Evolutionary conservation across 2,113 vertebrate genomes (phyloP).

Genomic region (Leptobrachium ailaonicum): DNA sequence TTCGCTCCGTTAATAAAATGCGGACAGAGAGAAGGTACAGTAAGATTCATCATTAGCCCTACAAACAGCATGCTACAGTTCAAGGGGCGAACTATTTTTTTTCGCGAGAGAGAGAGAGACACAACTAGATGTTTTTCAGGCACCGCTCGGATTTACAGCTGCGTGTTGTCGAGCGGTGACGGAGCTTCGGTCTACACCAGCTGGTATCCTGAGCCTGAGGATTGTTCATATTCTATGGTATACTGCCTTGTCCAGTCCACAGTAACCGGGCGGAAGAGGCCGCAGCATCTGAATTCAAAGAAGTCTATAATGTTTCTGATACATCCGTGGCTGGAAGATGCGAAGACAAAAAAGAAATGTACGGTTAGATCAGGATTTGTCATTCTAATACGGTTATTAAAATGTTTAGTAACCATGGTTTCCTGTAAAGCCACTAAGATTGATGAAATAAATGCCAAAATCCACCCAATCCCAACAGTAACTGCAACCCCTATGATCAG

Average conservation of each 20-base stretch:
- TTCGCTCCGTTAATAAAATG: slow-evolving; percentile 68
- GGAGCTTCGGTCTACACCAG: slow-evolving; percentile 79
- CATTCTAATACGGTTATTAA: no score
- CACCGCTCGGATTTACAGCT: slow-evolving; percentile 71
- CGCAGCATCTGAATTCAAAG: slow-evolving; percentile 98
- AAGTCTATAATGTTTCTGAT: slow-evolving; percentile 96
- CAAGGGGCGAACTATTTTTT: slow-evolving; percentile 63
- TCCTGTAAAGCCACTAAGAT: no score
- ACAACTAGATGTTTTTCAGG: slow-evolving; percentile 72
- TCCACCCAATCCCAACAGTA: no score
- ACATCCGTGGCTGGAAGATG: slow-evolving; percentile 85
- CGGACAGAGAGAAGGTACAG: slow-evolving; percentile 69
- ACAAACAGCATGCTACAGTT: slow-evolving; percentile 87
- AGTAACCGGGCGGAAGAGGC: slow-evolving; percentile 89
- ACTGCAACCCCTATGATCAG: no score
- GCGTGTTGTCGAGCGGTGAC: slow-evolving; percentile 62
- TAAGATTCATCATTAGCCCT: slow-evolving; percentile 73
- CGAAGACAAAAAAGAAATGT: neutral
- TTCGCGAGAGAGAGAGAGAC: slow-evolving; percentile 51
- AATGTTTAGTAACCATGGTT: no score
- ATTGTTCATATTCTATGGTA: slow-evolving; percentile 98
- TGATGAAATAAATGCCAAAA: no score
- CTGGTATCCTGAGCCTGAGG: slow-evolving; percentile 95
- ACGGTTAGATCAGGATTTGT: neutral
- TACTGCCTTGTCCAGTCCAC: slow-evolving; percentile 98